These are phyloP conservation scores for Turritopsis dohrnii DNA, from an alignment of 30 jellyfish, hydroid and myxozoan genomes.

Conservation along the genomic window DNA sequence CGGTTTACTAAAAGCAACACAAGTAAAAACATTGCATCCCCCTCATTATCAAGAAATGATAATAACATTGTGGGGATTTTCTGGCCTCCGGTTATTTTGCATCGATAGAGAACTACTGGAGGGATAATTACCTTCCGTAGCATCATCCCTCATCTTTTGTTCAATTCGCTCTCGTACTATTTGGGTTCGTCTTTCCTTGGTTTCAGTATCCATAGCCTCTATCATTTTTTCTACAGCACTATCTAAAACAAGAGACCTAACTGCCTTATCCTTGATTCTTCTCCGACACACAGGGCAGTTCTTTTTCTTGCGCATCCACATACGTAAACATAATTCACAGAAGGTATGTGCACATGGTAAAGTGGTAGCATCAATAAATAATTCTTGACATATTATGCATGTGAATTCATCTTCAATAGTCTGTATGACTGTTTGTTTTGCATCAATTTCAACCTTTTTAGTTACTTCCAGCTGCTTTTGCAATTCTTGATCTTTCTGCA, in stretches of 20 bases:
- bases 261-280: conserved; percentile 60
- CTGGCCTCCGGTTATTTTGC: conserved; percentile 14
- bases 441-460: conserved; percentile 65
- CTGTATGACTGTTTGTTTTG: conserved; percentile 64
- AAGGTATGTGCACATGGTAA: conserved; percentile 96
- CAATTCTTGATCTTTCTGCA: conserved; percentile 57
- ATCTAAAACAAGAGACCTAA: conserved; percentile 78
- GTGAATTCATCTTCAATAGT: conserved; percentile 97
- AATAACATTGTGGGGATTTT: conserved; percentile 15
- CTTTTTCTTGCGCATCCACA: conserved; percentile 76
- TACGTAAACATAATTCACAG: conserved; percentile 68
- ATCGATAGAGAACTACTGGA: conserved; percentile 20
- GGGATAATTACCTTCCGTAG: conserved; percentile 44
- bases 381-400: conserved; percentile 88
- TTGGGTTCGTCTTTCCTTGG: conserved; percentile 29
- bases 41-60: conserved; percentile 6
- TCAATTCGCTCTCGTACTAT: conserved; percentile 20
- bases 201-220: conserved; percentile 63
- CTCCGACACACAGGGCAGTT: conserved; percentile 93
- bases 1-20: not conserved
- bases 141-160: conserved; percentile 28
- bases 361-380: conserved; percentile 77
- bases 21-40: not conserved
- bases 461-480: conserved; percentile 59
- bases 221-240: conserved; percentile 79